Conservation (phyloP, 23 tunicate genomes). For the Botrylloides violaceus region DNA sequence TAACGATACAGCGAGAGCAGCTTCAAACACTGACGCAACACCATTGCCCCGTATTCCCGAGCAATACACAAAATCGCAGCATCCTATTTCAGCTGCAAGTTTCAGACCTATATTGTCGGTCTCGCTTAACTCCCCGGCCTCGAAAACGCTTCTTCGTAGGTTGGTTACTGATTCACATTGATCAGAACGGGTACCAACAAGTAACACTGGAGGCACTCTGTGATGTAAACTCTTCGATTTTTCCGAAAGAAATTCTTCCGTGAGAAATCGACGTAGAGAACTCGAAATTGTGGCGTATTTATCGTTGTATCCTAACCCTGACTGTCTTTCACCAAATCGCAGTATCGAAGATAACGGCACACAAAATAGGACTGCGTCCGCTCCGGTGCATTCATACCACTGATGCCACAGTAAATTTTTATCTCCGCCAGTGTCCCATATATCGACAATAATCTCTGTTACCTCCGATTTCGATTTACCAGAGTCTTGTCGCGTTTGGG, state of each 20-base stretch:
- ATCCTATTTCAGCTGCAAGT: constrained; percentile 10
- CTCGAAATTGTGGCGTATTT: background rate
- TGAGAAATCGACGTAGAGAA: background rate
- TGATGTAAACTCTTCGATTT: background rate
- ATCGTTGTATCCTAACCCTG: background rate
- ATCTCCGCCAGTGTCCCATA: constrained; percentile 19
- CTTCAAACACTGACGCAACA: constrained; percentile 1
- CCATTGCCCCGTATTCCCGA: constrained; percentile 13
- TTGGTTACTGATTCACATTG: background rate
- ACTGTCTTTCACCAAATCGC: background rate
- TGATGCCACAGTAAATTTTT: background rate
- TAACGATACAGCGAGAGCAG: constrained; percentile 7
- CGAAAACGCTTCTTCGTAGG: constrained; percentile 6
- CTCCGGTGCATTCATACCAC: constrained; percentile 24
- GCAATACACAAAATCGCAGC: constrained; percentile 15
- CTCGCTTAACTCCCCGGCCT: background rate
- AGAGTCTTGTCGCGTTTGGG: background rate
- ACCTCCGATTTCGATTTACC: background rate
- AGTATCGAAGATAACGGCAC: constrained; percentile 17
- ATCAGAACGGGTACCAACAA: constrained; percentile 18
- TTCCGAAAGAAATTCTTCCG: background rate
- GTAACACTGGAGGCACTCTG: constrained; percentile 3
- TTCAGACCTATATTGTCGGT: constrained; percentile 2
- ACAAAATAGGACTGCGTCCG: constrained; percentile 20
- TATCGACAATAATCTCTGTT: background rate